Evolutionary conservation across 2,888 invertebrate genomes (phyloP), one percentile per base, ranked within the genome.

Genomic region (Drosophila acutilabella): DNA sequence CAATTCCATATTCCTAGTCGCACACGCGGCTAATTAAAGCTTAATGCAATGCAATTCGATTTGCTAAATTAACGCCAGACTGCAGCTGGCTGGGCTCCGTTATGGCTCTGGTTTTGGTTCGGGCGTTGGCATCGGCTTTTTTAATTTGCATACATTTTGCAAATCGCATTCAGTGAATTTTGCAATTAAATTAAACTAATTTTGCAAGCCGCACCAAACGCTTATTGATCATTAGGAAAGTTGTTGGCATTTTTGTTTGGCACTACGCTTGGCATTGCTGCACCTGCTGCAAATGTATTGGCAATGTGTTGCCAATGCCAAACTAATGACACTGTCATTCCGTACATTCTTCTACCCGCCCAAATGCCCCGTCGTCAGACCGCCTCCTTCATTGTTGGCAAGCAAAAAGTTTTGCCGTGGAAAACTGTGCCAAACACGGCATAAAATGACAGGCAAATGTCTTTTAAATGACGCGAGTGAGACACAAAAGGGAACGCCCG

Each of bases 401-500:
- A 79, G 71, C 70, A 64, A 73, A 86, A 72, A 71, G 57, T 80
- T 81, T 77, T 74, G 67, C 64, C 44, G 48, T 81, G 64, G 67
- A 85, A 87, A 89, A 89, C 74, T 82, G 82, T 78, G 80, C 88
- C 88, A 81, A 83, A 89, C 81, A 89, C 80, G 89, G 88, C 87
- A 89, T 88, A 86, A 89, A 90, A 89, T 90, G 90, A 88, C 90
- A 90, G 90, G 89, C 89, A 90, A 90, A 90, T 90, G 88, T 82
- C 86, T 89, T 90, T 90, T 89, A 88, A 90, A 90, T 90, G 85
- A 89, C 85, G 81, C 88, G 79, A 88, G 88, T 78, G 86, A 90
- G 86, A 85, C 88, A 85, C 84, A 90, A 83, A 82, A 87, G 82
- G 75, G 88, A 77, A 84, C 81, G 86, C 82, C 89, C 89, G 85